Percentiles rank a stretch among this genome's conserved stretches.
Evolutionary conservation across 1,140 invertebrate genomes (phyloP).

Genomic region (Drosophila kepulauana): DNA sequence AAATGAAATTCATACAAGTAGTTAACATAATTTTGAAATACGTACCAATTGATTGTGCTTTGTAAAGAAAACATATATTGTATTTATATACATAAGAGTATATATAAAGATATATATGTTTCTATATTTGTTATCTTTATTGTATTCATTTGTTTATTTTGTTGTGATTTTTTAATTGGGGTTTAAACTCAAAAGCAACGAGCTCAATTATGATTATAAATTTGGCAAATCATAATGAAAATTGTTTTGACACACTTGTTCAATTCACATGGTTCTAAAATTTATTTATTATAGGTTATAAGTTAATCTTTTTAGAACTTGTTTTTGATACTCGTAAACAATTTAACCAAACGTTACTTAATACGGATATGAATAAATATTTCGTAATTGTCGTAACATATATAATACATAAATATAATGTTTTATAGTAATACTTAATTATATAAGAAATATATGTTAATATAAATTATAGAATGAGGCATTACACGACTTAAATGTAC

Average conservation of each 20-base stretch:
- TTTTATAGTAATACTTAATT: no score
- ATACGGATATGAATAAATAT: no score
- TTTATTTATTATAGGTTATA: not conserved
- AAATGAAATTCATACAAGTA: constrained; percentile 55
- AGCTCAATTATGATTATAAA: constrained; percentile 28
- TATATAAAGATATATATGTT: constrained; percentile 36
- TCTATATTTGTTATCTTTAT: constrained; percentile 27
- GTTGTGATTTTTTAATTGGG: constrained; percentile 30
- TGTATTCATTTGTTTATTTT: constrained; percentile 29
- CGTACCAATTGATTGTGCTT: constrained; percentile 82
- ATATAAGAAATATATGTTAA: no score
- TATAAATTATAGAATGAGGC: no score
- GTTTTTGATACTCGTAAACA: no score
- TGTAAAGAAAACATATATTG: constrained; percentile 64
- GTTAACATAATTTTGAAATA: constrained; percentile 82
- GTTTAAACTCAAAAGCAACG: constrained; percentile 37
- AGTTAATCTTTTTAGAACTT: not conserved
- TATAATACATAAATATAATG: no score
- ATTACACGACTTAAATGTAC: no score
- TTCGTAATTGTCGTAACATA: no score
- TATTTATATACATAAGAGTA: constrained; percentile 39
- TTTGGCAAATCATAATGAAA: constrained; percentile 46
- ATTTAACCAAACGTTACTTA: no score
- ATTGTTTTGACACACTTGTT: not conserved
- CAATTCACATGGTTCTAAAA: constrained; percentile 13